Evolutionary conservation across 2,113 vertebrate species (phyloP), one percentile per base, ranked within the genome.

Genomic region (Vidua macroura): DNA sequence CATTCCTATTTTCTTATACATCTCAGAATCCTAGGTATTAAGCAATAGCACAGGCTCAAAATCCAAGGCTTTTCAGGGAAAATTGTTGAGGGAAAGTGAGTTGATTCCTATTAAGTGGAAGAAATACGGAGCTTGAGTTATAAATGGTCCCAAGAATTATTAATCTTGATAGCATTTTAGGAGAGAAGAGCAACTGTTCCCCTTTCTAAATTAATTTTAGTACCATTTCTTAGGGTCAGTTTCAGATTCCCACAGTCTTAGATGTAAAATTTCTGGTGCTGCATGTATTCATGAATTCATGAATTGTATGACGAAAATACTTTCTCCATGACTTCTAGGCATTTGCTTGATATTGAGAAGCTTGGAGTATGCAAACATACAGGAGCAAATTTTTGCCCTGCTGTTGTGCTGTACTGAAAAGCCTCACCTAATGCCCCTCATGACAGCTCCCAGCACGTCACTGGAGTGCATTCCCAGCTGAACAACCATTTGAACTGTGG

Each of bases 341-440:
- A 43, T 7, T 43, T 73, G 8, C 20, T 37, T 28, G 13, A 13
- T 22, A 64, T 6, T 68, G 46, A 80, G 59, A 84, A 30, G 11
- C 13, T 23, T 69, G 24, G 16, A 84, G 4, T 10, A 30, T 17
- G 10, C 4, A 69, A 81, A 64, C 23, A 30, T 3, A 60, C 33
- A 18, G 7, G 10, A 55, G 35, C 0, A 43, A 33, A 64, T 9
- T 46, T 81, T 60, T 73, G 11, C 17, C 20, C 9, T 35, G 15
- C 30, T 51, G 17, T 1, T 1, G 8, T 12, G 7, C n/a, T 56
- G 5, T 67, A 23, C 28, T 53, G 35, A 63, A 91, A 72, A 46
- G 6, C 11, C 11, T 6, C 6, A 2, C 28, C n/a, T 33, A 41
- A 12, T 27, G 15, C 1, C 15, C 16, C 10, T 49, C 22, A 21